A percentile compares a stretch with the other conserved stretches of the same genome.
Evolutionary conservation across 2,888 invertebrate genomes (phyloP).

Genomic region (Itoplectis maculator): DNA sequence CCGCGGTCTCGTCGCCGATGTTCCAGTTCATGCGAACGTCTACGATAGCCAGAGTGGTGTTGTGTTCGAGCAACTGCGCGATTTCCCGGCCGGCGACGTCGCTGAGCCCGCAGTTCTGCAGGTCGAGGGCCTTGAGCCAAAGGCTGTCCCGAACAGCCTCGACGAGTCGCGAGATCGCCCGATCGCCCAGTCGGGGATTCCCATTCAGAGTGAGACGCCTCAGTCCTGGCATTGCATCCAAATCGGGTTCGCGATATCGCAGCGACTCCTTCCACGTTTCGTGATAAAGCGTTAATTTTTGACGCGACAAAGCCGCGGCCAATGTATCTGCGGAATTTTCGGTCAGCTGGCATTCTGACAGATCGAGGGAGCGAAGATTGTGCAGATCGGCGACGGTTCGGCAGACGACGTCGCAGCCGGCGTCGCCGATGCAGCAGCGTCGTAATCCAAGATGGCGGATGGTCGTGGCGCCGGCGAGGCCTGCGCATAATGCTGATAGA

Average conservation of each 20-base stretch:
- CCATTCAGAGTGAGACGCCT: slow-evolving; percentile 89
- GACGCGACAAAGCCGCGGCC: slow-evolving; percentile 86
- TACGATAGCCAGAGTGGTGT: slow-evolving; percentile 88
- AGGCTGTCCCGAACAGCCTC: slow-evolving; percentile 91
- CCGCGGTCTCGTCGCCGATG: slow-evolving; percentile 85
- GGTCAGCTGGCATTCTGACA: slow-evolving; percentile 89
- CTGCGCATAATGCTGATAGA: slow-evolving; percentile 87
- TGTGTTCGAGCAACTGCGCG: slow-evolving; percentile 87
- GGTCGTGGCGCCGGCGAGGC: slow-evolving; percentile 88
- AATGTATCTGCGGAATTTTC: slow-evolving; percentile 88
- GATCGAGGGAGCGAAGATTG: slow-evolving; percentile 89
- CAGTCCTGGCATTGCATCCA: slow-evolving; percentile 90
- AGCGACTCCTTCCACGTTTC: slow-evolving; percentile 93
- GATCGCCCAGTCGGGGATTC: slow-evolving; percentile 89
- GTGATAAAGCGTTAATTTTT: slow-evolving; percentile 90
- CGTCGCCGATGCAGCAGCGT: slow-evolving; percentile 89
- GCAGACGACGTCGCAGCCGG: slow-evolving; percentile 90
- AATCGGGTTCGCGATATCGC: slow-evolving; percentile 90
- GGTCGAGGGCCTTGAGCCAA: slow-evolving; percentile 92
- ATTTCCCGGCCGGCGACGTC: slow-evolving; percentile 87
- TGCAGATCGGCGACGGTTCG: slow-evolving; percentile 88
- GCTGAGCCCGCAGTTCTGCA: slow-evolving; percentile 91
- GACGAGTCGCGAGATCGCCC: slow-evolving; percentile 87
- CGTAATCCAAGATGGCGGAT: slow-evolving; percentile 89
- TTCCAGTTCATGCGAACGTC: slow-evolving; percentile 88